Base-by-base conservation (phyloP, 2,113 vertebrate species). In the Brachyhypopomus gauderio region DNA sequence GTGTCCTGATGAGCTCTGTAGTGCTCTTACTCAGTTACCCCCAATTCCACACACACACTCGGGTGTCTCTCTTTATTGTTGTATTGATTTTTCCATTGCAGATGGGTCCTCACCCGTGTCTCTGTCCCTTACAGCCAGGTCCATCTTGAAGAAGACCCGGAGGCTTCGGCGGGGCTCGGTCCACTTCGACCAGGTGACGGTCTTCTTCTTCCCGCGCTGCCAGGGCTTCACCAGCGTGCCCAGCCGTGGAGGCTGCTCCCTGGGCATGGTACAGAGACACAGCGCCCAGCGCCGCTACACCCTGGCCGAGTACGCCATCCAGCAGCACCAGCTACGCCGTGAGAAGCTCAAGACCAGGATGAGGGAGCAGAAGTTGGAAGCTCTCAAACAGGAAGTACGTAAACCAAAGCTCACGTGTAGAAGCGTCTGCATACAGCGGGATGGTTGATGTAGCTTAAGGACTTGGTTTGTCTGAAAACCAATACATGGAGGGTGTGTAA, bases 181-280 rank as follows among this genome's bases (percentile, higher is more conserved):
- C 45, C 92, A 94, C 75, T 99, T 99, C 20, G 93, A 96, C 87
- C 95, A 94, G 88, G 95, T 98, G 88, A 96, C 94, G 0, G 97
- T 99, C 83, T 99, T 95, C 92, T 98, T 96, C 93, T 99, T 99
- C 89, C 95, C 95, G 0, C 94, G 96, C 84, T 98, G 98, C 91
- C 98, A 99, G 90, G 98, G 98, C 36, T 99, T 99, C 92, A 98
- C 96, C 60, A 97, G 96, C 0, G 97, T 99, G 89, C 96, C 98
- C 25, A 97, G 98, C 88, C 94, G 95, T 0, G 98, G 98, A 0
- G 98, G 97, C 71, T 98, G 97, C 64, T 97, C 96, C n/a, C 91
- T 99, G 80, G 98, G 98, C 7, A 99, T 99, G 98, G 90, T 94
- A 84, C 91, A 91, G 73, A 94, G 91, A 73, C 97, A 99, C 90